Base-by-base conservation (phyloP, 1,140 invertebrate species). In the Rhyacophila brunnea region DNA sequence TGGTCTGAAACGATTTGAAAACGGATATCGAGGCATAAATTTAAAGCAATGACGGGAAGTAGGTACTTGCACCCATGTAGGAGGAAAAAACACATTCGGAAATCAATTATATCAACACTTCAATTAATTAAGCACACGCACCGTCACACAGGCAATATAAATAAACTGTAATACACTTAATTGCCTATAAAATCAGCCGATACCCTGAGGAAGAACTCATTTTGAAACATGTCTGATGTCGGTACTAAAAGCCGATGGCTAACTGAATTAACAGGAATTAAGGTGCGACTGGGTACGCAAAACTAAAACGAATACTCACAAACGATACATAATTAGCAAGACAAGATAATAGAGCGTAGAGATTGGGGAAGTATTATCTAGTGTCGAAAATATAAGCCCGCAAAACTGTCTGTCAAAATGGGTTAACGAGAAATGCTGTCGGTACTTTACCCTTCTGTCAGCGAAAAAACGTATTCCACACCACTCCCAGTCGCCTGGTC, bases 361-460 rank as follows among this genome's bases (percentile, higher is more conserved):
- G 9, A 28, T 9, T 28, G 23, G 4, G 23, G 9, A 28, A 5
- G 23, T 28, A 28, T 9, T 9, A 9, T 28, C 23, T 28, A 28
- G 23, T 28, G 9, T 28, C 34, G 60, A 40, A 49, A 44, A 60
- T 58, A 49, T 43, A 60, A 54, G 51, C 53, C 18, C 49, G 47
- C 42, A 66, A 67, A 64, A 66, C 56, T 43, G 49, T 49, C 56
- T 61, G 67, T 68, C 66, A 71, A 56, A n/a, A 38, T 14, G 23
- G 23, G 23, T 34, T 43, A 58, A 50, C 38, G 42, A 19, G 40
- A 48, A 48, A 57, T 55, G 44, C 44, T 17, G 46, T 58, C 55
- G 58, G 58, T 53, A 74, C 71, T 72, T 78, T 77, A 78, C 76
- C 74, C 76, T 70, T 70, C 74, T 71, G 74, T 71, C 72, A 75